phyloP scores from a whole-genome alignment of 2,113 vertebrate genomes.

The Hemiscyllium ocellatum region DNA sequence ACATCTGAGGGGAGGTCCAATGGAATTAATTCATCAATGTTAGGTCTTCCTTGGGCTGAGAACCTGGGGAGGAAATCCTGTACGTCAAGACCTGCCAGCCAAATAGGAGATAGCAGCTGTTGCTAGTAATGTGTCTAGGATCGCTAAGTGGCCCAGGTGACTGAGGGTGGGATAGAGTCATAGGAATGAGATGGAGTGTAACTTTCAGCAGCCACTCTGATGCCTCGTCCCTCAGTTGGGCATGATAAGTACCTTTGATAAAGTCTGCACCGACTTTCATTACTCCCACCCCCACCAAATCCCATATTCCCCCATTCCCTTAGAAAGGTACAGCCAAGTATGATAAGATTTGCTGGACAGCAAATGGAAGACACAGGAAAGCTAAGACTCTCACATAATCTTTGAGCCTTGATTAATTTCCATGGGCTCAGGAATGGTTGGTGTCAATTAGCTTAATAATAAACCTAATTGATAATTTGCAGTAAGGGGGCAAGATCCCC shows the following conservation, averaged over 20 bases:
- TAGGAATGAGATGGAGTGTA: neutral
- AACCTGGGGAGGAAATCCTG: neutral
- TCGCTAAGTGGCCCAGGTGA: neutral
- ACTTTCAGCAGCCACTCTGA: neutral
- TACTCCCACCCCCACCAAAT: too few species aligned
- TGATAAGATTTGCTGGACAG: too few species aligned
- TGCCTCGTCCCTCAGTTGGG: neutral
- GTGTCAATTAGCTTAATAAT: neutral
- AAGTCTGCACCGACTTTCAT: too few species aligned
- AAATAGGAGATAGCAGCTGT: neutral
- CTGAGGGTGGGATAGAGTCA: neutral
- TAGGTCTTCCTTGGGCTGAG: neutral
- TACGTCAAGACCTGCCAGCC: neutral
- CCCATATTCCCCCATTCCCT: neutral
- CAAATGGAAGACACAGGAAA: neutral
- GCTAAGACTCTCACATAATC: neutral
- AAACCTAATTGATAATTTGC: neutral
- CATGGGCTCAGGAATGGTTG: neutral
- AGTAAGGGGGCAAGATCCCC: neutral
- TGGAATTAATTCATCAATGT: neutral
- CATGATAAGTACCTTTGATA: neutral
- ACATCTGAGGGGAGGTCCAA: neutral
- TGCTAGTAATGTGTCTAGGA: neutral
- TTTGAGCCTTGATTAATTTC: neutral
- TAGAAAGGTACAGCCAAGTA: too few species aligned